Evolutionary conservation across 2,888 invertebrate genomes (phyloP).

Genomic region (Coecobrya sp.): DNA sequence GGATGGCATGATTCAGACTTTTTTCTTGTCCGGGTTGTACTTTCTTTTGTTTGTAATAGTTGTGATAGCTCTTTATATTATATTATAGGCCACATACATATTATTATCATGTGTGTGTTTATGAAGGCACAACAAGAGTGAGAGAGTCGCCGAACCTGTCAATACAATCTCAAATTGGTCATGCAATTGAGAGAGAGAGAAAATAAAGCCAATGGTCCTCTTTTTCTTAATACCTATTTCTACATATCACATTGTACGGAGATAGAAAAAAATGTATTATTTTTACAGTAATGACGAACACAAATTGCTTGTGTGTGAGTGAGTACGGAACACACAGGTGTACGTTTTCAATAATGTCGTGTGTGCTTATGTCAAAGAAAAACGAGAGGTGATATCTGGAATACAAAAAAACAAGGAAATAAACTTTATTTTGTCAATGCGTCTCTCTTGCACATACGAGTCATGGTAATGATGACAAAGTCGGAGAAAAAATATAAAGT

Average conservation of each 20-base stretch:
- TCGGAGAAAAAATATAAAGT: neutral
- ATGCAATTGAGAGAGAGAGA: slow-evolving; percentile 60
- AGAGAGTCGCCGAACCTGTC: slow-evolving; percentile 66
- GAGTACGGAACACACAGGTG: slow-evolving; percentile 64
- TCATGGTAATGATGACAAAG: slow-evolving; percentile 4
- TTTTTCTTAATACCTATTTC: neutral
- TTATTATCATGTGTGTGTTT: slow-evolving; percentile 40
- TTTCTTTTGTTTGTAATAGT: slow-evolving; percentile 42
- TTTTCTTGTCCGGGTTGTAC: slow-evolving; percentile 52
- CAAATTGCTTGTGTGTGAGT: slow-evolving; percentile 43
- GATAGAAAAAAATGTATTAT: slow-evolving; percentile 37
- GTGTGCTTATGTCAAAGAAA: slow-evolving; percentile 11
- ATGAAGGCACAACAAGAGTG: slow-evolving; percentile 43
- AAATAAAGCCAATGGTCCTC: slow-evolving; percentile 12
- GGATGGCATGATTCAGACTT: slow-evolving; percentile 62
- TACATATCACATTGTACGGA: neutral
- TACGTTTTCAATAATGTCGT: slow-evolving; percentile 62
- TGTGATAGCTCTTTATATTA: neutral
- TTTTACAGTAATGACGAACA: slow-evolving; percentile 22
- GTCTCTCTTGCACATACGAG: neutral
- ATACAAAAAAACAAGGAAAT: slow-evolving; percentile 13
- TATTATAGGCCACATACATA: neutral
- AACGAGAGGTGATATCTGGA: neutral
- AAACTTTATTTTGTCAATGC: slow-evolving; percentile 54
- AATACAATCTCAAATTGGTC: slow-evolving; percentile 78